Conservation (phyloP, 2,113 vertebrate genomes). For the Microtus pennsylvanicus region DNA sequence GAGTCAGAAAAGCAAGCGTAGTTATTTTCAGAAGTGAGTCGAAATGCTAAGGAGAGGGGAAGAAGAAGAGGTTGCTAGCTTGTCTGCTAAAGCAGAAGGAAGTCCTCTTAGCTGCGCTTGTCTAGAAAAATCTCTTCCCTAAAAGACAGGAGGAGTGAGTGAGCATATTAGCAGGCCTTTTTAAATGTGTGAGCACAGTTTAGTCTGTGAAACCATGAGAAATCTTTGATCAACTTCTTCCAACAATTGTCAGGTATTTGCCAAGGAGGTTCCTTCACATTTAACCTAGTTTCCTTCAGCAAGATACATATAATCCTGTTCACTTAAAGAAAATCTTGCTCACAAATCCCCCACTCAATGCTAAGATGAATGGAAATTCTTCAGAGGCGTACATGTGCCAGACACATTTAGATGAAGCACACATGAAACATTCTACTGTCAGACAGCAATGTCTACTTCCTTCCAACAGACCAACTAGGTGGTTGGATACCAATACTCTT, state of each 20-base stretch:
- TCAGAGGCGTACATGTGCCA: background rate
- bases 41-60: background rate
- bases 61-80: background rate
- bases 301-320: background rate
- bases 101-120: background rate
- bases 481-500: background rate
- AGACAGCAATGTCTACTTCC: background rate
- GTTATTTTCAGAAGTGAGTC: background rate
- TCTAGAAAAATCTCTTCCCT: background rate
- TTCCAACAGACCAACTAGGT: conserved; percentile 22
- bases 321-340: background rate
- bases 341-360: background rate
- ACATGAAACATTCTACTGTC: background rate
- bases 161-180: background rate
- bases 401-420: background rate
- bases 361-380: background rate
- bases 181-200: conserved; percentile 12
- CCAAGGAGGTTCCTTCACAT: background rate
- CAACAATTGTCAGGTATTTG: background rate
- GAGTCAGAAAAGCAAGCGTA: background rate
- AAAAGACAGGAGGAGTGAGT: background rate
- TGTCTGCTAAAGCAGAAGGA: background rate
- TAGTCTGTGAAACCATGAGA: background rate
- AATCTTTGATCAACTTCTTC: background rate
- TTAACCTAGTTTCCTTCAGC: background rate